Evolutionary conservation across 2,797 vertebrate species (phyloP).

Genomic region (Pelochelys cantorii): DNA sequence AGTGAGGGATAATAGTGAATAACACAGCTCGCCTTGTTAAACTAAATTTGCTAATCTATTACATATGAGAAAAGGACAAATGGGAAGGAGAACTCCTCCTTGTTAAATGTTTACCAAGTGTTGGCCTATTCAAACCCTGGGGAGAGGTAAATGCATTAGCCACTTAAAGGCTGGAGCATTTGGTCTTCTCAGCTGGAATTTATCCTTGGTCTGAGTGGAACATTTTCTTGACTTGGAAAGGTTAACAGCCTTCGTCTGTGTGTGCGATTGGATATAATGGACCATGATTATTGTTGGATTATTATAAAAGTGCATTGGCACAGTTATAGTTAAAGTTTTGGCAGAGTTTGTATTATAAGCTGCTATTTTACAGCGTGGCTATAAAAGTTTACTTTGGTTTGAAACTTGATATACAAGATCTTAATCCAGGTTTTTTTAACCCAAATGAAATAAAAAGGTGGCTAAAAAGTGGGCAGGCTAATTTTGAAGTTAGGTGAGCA

Average conservation of each 20-base stretch:
- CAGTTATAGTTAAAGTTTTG: constrained; percentile 79
- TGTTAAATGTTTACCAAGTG: constrained; percentile 71
- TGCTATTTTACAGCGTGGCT: constrained; percentile 78
- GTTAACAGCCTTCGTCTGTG: constrained; percentile 70
- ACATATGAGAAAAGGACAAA: constrained; percentile 73
- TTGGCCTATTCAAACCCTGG: constrained; percentile 68
- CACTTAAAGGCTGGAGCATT: constrained; percentile 59
- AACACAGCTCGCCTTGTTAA: constrained; percentile 71
- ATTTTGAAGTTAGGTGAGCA: constrained; percentile 74
- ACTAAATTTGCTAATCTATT: constrained; percentile 74
- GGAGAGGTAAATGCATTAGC: constrained; percentile 64
- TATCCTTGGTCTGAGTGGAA: constrained; percentile 56
- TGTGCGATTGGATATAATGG: constrained; percentile 73
- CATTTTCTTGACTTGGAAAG: constrained; percentile 65
- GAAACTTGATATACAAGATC: constrained; percentile 79
- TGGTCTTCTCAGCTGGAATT: constrained; percentile 66
- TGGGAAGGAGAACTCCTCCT: constrained; percentile 62
- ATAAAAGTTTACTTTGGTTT: constrained; percentile 81
- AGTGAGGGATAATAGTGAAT: constrained; percentile 68
- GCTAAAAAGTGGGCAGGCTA: constrained; percentile 73
- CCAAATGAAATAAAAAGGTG: constrained; percentile 64
- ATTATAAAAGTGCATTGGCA: constrained; percentile 75
- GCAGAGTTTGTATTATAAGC: constrained; percentile 78
- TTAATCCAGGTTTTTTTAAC: constrained; percentile 68
- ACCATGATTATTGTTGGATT: constrained; percentile 75